Percentiles rank a stretch among this genome's conserved stretches.
These are phyloP conservation scores for Galleria mellonella DNA, from an alignment of 1,140 invertebrate genomes.

Conservation along the genomic window DNA sequence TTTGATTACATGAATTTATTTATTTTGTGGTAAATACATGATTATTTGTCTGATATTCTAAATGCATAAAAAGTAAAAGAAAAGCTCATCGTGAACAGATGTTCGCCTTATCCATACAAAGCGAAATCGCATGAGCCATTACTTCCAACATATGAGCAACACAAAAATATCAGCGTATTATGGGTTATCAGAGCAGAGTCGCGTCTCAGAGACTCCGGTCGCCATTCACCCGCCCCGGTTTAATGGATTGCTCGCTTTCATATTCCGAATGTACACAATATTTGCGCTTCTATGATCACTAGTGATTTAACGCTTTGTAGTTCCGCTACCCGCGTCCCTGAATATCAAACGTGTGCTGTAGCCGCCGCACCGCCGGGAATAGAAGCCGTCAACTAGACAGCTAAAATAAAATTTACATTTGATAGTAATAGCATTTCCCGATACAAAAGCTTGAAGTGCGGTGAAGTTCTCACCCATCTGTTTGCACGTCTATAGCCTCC, in stretches of 20 bases:
- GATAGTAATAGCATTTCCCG: conserved; percentile 44
- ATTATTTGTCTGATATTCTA: too few relatives aligned
- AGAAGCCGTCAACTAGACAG: neutral
- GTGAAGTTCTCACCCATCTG: conserved; percentile 55
- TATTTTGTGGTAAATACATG: too few relatives aligned
- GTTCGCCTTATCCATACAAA: conserved; percentile 23
- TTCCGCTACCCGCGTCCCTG: conserved; percentile 7
- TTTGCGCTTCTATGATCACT: conserved; percentile 53
- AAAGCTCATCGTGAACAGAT: too few relatives aligned
- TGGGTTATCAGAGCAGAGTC: conserved; percentile 67
- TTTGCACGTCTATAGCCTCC: conserved; percentile 62
- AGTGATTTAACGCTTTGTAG: conserved; percentile 40
- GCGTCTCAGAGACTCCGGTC: conserved; percentile 48
- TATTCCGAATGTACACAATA: conserved; percentile 49
- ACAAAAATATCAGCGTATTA: conserved; percentile 73
- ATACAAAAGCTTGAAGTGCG: conserved; percentile 46
- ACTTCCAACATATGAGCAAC: conserved; percentile 73
- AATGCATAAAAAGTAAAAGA: too few relatives aligned
- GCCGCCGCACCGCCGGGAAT: neutral
- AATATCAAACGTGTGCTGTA: neutral
- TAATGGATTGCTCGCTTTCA: conserved; percentile 71
- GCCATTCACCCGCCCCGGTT: conserved; percentile 46
- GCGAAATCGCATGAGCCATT: conserved; percentile 51
- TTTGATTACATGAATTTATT: too few relatives aligned
- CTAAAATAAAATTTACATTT: conserved; percentile 34